Evolutionary conservation across 2,113 vertebrate species (phyloP).

Genomic region (Centropristis striata): DNA sequence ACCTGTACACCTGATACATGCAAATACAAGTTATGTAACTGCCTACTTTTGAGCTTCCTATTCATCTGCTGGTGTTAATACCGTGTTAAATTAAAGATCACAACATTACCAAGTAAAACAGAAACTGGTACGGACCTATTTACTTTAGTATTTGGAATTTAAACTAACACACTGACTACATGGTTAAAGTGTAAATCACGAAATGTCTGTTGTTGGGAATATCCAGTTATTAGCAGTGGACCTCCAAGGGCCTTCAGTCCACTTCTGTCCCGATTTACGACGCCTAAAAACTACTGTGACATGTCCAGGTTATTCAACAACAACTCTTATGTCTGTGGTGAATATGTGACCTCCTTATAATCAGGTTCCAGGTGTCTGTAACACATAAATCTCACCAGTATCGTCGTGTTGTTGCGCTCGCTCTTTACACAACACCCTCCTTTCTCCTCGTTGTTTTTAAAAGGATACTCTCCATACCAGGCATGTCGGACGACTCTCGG

Average conservation of each 20-base stretch:
- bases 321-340: fast-evolving
- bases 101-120: not conserved
- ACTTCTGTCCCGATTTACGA: not conserved
- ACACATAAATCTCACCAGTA: not conserved
- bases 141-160: not conserved
- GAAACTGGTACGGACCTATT: not conserved
- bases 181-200: not conserved
- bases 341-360: not conserved
- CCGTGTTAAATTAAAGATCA: not conserved
- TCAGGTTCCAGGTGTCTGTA: not conserved
- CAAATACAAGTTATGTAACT: not conserved
- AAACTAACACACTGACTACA: not conserved
- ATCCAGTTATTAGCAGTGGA: constrained; percentile 28
- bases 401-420: constrained; percentile 6
- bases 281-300: not conserved
- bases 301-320: fast-evolving
- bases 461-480: constrained; percentile 90
- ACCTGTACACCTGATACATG: not conserved
- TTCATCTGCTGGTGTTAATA: too few species aligned
- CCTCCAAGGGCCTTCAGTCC: constrained; percentile 39
- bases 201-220: not conserved
- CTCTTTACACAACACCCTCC: not conserved
- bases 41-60: not conserved
- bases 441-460: not conserved
- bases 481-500: constrained; percentile 61